Conservation (phyloP, 2,888 invertebrate genomes). For the Panzeria rudis region DNA sequence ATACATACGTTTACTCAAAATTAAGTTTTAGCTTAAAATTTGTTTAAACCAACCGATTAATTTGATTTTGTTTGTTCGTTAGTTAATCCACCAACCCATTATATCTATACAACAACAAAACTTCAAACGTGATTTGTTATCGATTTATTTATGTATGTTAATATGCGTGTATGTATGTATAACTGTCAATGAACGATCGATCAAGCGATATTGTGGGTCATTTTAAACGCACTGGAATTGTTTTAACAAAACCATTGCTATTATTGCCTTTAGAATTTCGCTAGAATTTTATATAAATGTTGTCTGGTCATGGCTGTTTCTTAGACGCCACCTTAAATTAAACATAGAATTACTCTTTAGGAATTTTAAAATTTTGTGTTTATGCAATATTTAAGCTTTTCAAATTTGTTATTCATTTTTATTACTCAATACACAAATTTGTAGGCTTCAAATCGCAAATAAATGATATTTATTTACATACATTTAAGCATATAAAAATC, state of each 20-base stretch:
- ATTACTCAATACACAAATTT: constrained; percentile 44
- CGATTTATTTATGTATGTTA: constrained; percentile 2
- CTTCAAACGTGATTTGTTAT: constrained; percentile 53
- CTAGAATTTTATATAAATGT: constrained; percentile 48
- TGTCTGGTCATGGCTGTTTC: constrained; percentile 43
- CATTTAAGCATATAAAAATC: constrained; percentile 17
- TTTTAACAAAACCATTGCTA: background rate
- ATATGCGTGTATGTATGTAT: constrained; percentile 6
- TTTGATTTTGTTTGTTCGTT: background rate
- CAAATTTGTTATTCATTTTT: background rate
- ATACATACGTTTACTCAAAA: background rate
- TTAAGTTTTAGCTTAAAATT: background rate
- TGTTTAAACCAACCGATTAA: background rate
- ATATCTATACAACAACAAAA: background rate
- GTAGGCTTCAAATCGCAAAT: constrained; percentile 26
- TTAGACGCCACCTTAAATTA: constrained; percentile 57
- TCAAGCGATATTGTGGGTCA: constrained; percentile 63
- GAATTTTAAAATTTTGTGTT: constrained; percentile 54
- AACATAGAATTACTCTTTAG: constrained; percentile 23
- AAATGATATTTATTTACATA: constrained; percentile 19
- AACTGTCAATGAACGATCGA: constrained; percentile 65
- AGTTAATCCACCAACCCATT: background rate
- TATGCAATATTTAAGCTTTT: constrained; percentile 5
- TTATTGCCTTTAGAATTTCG: constrained; percentile 34
- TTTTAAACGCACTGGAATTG: constrained; percentile 39